Conservation (phyloP, 2,888 invertebrate genomes). For the Andrena minutula region DNA sequence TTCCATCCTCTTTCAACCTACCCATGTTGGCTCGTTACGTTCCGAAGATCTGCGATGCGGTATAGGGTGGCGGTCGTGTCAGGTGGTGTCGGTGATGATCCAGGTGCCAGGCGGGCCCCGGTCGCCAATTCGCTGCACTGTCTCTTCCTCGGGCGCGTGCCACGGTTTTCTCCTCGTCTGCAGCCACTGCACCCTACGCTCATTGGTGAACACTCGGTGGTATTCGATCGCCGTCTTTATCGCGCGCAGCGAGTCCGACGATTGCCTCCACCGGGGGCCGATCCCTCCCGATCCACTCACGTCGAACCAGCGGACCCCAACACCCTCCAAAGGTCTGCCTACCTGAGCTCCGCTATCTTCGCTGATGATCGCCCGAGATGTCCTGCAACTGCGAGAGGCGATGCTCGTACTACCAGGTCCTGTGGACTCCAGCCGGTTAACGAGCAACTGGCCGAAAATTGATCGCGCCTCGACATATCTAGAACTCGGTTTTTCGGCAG, state of each 20-base stretch:
- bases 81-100: conserved; percentile 39
- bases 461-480: conserved; percentile 58
- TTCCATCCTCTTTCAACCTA: conserved; percentile 46
- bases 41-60: conserved; percentile 38
- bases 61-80: conserved; percentile 21
- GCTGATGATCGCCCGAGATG: background rate
- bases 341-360: background rate
- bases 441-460: conserved; percentile 67
- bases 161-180: conserved; percentile 76
- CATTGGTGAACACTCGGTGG: conserved; percentile 78
- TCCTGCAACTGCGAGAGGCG: background rate
- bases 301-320: background rate
- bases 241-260: conserved; percentile 61
- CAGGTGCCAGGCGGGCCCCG: conserved; percentile 59
- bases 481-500: conserved; percentile 57
- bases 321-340: background rate
- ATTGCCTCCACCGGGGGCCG: conserved; percentile 42
- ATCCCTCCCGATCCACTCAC: background rate
- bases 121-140: conserved; percentile 73
- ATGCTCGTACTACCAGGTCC: background rate
- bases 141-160: conserved; percentile 77
- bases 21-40: conserved; percentile 73
- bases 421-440: conserved; percentile 28
- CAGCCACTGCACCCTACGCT: conserved; percentile 74
- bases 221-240: conserved; percentile 73